Base-by-base conservation (phyloP, 2,113 vertebrate species). In the Spermophilus dauricus region DNA sequence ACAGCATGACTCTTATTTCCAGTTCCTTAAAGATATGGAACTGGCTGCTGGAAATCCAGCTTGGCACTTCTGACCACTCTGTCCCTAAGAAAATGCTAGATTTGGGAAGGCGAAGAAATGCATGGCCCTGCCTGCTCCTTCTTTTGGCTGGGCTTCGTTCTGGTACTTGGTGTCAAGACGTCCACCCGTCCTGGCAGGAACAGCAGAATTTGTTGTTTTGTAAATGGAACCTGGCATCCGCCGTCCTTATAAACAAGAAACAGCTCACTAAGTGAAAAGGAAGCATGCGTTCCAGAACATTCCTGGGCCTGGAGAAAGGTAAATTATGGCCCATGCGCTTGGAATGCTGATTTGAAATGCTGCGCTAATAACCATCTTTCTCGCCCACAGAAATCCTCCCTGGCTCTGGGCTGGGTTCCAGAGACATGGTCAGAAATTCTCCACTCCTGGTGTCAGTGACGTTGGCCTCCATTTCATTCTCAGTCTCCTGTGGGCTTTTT, bases 331-430 rank as follows among this genome's bases (percentile, higher is more conserved):
- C 73, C 42, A 18, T 9, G 56, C 72, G 77, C 81, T 37, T 53
- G 48, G 83, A 89, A 81, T 42, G 83, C 95, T 80, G 77, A 75
- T 93, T 51, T 34, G 91, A 94, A 89, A 88, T 53, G 8, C 61
- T 87, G 48, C 20, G 4, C 73, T 93, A 96, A 91, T 91, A 37
- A 83, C 84, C 13, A 6, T 78, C 88, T 88, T 91, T 77, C 91
- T 83, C n/a, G 39, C 83, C 95, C 96, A 87, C 91, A 95, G 84
- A 86, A 76, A 48, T 86, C 65, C 67, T 65, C 90, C 67, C 51
- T 78, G 56, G n/a, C 67, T 1, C 16, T 6, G 82, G 89, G 91
- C 86, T 48, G 87, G 94, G 37, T 69, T 91, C 81, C 77, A 56
- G 73, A 80, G 91, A 88, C 9, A 8, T 14, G 65, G 91, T 73